These are phyloP conservation scores for Lordiphosa fenestrarum DNA, from an alignment of 2,888 invertebrate genomes.

Conservation along the genomic window DNA sequence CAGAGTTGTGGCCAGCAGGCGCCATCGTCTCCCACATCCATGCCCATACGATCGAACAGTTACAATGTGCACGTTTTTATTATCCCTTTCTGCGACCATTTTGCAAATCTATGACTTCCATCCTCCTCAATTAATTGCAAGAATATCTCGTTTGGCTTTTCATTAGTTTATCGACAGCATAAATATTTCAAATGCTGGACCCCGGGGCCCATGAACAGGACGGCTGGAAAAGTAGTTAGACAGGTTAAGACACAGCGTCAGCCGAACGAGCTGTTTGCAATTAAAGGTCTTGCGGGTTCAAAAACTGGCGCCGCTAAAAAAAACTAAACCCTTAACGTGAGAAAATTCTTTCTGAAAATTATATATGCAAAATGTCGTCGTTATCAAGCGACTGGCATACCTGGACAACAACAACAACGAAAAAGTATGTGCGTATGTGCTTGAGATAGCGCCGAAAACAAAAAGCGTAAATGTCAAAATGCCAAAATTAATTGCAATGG, in stretches of 20 bases:
- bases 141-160: constrained; percentile 57
- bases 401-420: constrained; percentile 46
- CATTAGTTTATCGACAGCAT: constrained; percentile 68
- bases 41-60: constrained; percentile 13
- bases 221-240: constrained; percentile 44
- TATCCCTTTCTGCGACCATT: constrained; percentile 8
- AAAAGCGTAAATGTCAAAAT: constrained; percentile 74
- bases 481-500: constrained; percentile 76
- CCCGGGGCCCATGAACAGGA: constrained; percentile 2
- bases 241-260: constrained; percentile 19
- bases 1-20: constrained; percentile 15
- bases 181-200: constrained; percentile 61
- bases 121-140: constrained; percentile 58
- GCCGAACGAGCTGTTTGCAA: constrained; percentile 39
- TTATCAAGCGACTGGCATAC: constrained; percentile 65
- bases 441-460: constrained; percentile 55
- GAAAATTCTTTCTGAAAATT: constrained; percentile 63
- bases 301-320: constrained; percentile 40
- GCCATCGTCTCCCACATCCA: constrained; percentile 4
- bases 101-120: constrained; percentile 43
- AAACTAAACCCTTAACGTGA: constrained; percentile 59
- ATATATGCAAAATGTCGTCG: constrained; percentile 58
- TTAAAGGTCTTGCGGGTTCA: constrained; percentile 46
- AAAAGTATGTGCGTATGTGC: constrained; percentile 67
- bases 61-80: constrained; percentile 30